Percentiles rank a stretch among this genome's conserved stretches.
phyloP scores from a whole-genome alignment of 2,797 vertebrate genomes.

The Myioborus melanocephalus region DNA sequence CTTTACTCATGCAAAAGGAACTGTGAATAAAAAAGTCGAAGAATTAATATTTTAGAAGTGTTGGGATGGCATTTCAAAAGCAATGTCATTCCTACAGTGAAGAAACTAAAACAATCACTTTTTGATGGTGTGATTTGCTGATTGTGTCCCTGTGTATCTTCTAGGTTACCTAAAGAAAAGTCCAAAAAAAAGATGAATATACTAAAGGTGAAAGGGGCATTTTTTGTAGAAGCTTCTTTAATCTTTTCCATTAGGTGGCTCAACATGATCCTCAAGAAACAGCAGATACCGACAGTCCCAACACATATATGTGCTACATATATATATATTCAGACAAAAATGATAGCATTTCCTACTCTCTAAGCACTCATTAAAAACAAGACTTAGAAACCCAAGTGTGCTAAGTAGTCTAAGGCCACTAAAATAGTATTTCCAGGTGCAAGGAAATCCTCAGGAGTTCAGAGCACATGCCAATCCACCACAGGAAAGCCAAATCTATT shows the following conservation, averaged over 20 bases:
- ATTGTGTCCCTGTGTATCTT: neutral
- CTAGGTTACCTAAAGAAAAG: neutral
- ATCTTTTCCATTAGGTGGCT: neutral
- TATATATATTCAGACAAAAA: neutral
- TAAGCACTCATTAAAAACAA: neutral
- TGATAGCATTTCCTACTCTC: neutral
- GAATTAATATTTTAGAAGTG: neutral
- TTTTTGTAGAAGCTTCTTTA: neutral
- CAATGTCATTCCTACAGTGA: neutral
- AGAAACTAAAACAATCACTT: neutral
- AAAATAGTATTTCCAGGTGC: neutral
- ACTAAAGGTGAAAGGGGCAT: neutral
- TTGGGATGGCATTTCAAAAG: neutral
- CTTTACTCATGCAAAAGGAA: neutral
- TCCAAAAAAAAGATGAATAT: neutral
- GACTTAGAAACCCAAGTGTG: neutral
- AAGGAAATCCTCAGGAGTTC: neutral
- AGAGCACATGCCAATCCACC: neutral
- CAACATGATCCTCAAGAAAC: neutral
- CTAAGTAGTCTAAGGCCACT: neutral
- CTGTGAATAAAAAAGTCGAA: neutral
- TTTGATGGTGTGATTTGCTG: neutral
- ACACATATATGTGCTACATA: neutral
- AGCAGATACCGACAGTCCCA: accelerated
- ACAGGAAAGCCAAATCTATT: neutral